Base-by-base conservation (phyloP, 2,888 invertebrate species). In the Idaea aversata region DNA sequence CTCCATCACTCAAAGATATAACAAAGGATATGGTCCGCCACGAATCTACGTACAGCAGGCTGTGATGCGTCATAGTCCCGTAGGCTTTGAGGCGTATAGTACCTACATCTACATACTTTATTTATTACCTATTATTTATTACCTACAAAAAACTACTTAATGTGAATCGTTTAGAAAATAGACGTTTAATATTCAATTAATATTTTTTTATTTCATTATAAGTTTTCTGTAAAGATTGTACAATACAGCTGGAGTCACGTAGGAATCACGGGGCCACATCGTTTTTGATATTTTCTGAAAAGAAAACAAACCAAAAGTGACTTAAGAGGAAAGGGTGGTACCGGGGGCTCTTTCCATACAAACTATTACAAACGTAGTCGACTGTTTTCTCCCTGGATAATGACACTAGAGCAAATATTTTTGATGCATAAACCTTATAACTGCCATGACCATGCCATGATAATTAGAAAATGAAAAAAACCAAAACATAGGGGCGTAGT, bases 1-100 rank as follows among this genome's bases (percentile, higher is more conserved):
- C 97, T 75, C 88, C 93, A 15, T 88, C 85, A 0, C 78, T 97
- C 7, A 81, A 83, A 4, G 95, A 96, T 71, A 95, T 97, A 34
- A 94, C 93, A 7, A 88, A 81, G 68, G 93, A 95, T 61, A 95
- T 96, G 95, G 95, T 97, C 7, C 94, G 94, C 0, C 96, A 96
- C 79, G 95, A 96, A 84, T 94, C 94, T 5, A 75, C 82, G 63
- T 95, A 94, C 78, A 83, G 91, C 75, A 93, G 90, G 78, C 80
- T 94, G 65, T 94, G 76, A 88, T 69, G 36, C 25, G 25, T 25
- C 25, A 25, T 25, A 81, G 63, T 95, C 94, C 78, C 83, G 91
- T 75, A 93, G 90, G 78, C 80, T 94, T 65, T 94, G 76, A 88
- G 68, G 36, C 47, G 4, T 47, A 47, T 13, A 47, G 47, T 6